Evolutionary conservation across 1,140 invertebrate species (phyloP).

Genomic region (Drosophila bocki): DNA sequence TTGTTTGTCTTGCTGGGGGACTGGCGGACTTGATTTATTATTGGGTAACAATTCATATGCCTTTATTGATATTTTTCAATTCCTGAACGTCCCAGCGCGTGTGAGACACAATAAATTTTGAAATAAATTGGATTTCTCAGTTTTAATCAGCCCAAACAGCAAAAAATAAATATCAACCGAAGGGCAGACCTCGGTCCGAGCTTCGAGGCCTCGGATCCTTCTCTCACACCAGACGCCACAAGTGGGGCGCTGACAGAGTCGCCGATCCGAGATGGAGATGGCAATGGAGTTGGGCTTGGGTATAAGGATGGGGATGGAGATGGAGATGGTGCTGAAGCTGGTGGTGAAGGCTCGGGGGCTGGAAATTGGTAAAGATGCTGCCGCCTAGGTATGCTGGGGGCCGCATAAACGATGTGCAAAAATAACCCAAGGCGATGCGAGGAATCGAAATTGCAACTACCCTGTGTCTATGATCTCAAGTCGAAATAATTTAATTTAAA

Average conservation of each 20-base stretch:
- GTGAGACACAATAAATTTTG: constrained; percentile 83
- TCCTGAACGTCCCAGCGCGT: constrained; percentile 77
- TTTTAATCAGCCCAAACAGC: constrained; percentile 75
- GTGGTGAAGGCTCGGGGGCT: constrained; percentile 1
- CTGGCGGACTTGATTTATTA: constrained; percentile 73
- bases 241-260: constrained; percentile 69
- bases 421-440: constrained; percentile 43
- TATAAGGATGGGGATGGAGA: constrained; percentile 1
- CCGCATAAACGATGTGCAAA: constrained; percentile 68
- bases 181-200: constrained; percentile 60
- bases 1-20: constrained; percentile 61
- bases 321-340: constrained; percentile 24
- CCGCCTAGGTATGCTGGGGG: constrained; percentile 65
- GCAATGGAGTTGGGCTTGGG: constrained; percentile 19
- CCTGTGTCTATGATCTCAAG: neutral
- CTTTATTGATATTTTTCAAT: constrained; percentile 83
- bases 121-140: constrained; percentile 83
- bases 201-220: constrained; percentile 17
- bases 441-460: constrained; percentile 34
- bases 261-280: constrained; percentile 42
- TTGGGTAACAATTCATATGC: constrained; percentile 83
- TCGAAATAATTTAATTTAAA: neutral
- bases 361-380: constrained; percentile 22
- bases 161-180: constrained; percentile 58
- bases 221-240: constrained; percentile 68